Evolutionary conservation across 2,888 invertebrate genomes (phyloP), one percentile per base, ranked within the genome.

Genomic region (Brenthis hecate): DNA sequence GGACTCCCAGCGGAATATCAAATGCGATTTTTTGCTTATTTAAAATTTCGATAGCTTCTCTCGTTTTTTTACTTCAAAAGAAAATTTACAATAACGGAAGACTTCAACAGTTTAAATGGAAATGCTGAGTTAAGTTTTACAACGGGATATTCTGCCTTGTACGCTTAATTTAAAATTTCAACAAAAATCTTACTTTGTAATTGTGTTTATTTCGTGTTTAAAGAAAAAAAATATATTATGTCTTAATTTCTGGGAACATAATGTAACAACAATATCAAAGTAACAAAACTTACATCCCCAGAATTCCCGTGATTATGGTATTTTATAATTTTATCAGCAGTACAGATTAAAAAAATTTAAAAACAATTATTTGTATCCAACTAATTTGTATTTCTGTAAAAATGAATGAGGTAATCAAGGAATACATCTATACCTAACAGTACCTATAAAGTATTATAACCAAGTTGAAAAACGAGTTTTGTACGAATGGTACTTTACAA

Each of bases 1-100:
- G 92, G 92, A 91, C 89, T 87, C 81, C 83, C 78, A 81, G 80
- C 85, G 83, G 89, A 91, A 90, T 90, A 89, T 85, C 84, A 87
- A 89, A 82, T 75, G 72, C 72, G 72, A 78, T 74, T 61, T 74
- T 74, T 74, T 70, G 73, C 68, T 73, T 36, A 70, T 66, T 68
- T 68, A 66, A 70, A 69, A 69, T 72, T 69, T 64, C 56, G 56
- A 69, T 57, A 13, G 11, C n/a, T 65, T n/a, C 63, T 60, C 50
- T 50, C 6, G 43, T 16, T n/a, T 16, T 51, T 53, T 53, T 53
- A 53, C n/a, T 8, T 16, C 11, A 54, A 54, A 62, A 43, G 53
- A 54, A 48, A 66, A 58, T 32, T 50, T 28, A 19, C n/a, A 50
- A 13, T 32, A 60, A 50, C 50, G 3, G n/a, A 16, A 60, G 19